Conservation (phyloP, 2,888 invertebrate genomes). For the Lepetodrilus schrolli region DNA sequence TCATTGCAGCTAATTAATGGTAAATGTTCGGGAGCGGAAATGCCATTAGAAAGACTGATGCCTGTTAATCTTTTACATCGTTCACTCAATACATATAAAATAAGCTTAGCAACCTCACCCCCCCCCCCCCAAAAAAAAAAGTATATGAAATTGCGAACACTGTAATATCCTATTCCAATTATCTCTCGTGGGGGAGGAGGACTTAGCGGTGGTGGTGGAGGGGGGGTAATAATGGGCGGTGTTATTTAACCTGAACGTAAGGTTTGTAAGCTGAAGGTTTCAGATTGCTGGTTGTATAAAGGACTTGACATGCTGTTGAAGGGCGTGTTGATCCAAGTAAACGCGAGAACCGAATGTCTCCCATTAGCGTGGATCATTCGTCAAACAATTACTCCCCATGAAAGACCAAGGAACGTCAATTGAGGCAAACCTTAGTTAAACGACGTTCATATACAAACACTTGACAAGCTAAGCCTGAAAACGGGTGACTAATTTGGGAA, state of each 20-base stretch:
- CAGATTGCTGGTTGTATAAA: background rate
- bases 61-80: no score
- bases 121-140: no score
- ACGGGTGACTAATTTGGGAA: conserved; percentile 24
- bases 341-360: background rate
- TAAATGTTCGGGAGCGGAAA: no score
- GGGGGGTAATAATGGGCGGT: conserved; percentile 3
- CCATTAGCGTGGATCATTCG: conserved; percentile 14
- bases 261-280: background rate
- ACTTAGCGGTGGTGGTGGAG: no score
- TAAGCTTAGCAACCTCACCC: no score
- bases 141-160: no score
- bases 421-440: conserved; percentile 26
- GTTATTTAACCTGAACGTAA: conserved; percentile 8
- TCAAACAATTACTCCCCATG: conserved; percentile 25
- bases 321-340: conserved; percentile 4
- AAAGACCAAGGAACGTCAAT: conserved; percentile 21
- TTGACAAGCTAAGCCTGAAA: conserved; percentile 17
- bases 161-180: no score
- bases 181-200: no score
- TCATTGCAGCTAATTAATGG: no score
- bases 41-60: no score
- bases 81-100: no score
- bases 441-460: conserved; percentile 1
- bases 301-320: background rate